Percentiles rank a stretch among this genome's conserved stretches.
These are phyloP conservation scores for Lapara coniferarum DNA, from an alignment of 2,888 invertebrate species.

Conservation along the genomic window DNA sequence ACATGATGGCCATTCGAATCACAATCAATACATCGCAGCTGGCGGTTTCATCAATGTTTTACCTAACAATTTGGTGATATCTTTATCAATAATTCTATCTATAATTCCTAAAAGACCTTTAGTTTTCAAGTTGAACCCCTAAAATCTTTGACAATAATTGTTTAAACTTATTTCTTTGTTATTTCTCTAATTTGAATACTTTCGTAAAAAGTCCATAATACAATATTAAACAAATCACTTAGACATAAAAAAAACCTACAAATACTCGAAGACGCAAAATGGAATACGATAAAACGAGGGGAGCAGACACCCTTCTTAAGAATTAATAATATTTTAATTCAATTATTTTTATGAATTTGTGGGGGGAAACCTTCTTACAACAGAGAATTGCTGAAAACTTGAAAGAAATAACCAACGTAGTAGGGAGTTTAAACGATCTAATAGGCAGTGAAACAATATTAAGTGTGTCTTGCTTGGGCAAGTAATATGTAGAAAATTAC, in stretches of 20 bases:
- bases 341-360: constrained; percentile 62
- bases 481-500: background rate
- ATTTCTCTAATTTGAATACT: background rate
- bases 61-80: too few species aligned
- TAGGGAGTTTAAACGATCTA: background rate
- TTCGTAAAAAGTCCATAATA: background rate
- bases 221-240: constrained; percentile 13
- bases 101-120: background rate
- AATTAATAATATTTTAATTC: constrained; percentile 57
- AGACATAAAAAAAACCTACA: constrained; percentile 1
- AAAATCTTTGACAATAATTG: background rate
- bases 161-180: too few species aligned
- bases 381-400: constrained; percentile 44
- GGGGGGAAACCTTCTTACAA: constrained; percentile 50
- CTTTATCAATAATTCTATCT: too few species aligned
- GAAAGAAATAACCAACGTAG: constrained; percentile 43
- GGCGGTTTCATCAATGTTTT: too few species aligned
- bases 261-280: constrained; percentile 6
- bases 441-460: background rate
- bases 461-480: background rate
- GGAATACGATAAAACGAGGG: constrained; percentile 4
- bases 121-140: background rate
- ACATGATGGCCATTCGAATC: too few species aligned
- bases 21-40: too few species aligned
- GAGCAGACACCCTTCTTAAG: constrained; percentile 43